Percentiles rank a stretch among this genome's conserved stretches.
Conservation (phyloP, 2,797 vertebrate species). For the Synanceia verrucosa region DNA sequence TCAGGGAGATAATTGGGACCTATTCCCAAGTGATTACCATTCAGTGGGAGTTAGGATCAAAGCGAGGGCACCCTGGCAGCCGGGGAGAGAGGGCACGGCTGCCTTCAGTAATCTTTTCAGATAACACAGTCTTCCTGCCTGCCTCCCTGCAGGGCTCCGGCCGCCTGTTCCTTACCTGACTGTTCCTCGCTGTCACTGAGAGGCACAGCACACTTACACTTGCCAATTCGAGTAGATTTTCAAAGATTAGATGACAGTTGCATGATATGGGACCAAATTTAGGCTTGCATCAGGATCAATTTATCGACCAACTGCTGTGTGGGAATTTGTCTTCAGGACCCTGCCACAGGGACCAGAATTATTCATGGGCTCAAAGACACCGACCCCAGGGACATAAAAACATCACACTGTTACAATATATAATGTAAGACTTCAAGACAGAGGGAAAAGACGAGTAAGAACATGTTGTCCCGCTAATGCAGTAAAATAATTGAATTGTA, state of each 20-base stretch:
- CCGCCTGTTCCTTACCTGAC: conserved; percentile 36
- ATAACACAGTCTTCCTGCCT: conserved; percentile 42
- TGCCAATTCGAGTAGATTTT: conserved; percentile 40
- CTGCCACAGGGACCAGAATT: background rate
- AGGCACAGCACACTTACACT: conserved; percentile 18
- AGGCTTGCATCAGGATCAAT: conserved; percentile 24
- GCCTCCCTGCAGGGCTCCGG: conserved; percentile 7
- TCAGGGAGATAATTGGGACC: conserved; percentile 76
- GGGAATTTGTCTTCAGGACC: background rate
- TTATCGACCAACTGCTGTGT: background rate
- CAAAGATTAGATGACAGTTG: conserved; percentile 33
- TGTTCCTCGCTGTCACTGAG: conserved; percentile 32
- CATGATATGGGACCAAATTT: conserved; percentile 14
- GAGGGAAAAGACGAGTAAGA: background rate
- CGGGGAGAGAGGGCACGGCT: conserved; percentile 47
- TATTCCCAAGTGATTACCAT: conserved; percentile 77
- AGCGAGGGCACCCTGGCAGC: conserved; percentile 51
- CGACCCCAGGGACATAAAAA: background rate
- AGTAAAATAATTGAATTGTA: no score
- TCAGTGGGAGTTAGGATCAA: conserved; percentile 75
- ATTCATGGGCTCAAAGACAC: background rate
- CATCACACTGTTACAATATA: background rate
- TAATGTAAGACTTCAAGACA: no score
- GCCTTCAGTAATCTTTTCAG: conserved; percentile 64
- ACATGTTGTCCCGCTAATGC: no score